These are phyloP conservation scores for Uropetala carovei DNA, from an alignment of 2,888 invertebrate species.

Conservation along the genomic window DNA sequence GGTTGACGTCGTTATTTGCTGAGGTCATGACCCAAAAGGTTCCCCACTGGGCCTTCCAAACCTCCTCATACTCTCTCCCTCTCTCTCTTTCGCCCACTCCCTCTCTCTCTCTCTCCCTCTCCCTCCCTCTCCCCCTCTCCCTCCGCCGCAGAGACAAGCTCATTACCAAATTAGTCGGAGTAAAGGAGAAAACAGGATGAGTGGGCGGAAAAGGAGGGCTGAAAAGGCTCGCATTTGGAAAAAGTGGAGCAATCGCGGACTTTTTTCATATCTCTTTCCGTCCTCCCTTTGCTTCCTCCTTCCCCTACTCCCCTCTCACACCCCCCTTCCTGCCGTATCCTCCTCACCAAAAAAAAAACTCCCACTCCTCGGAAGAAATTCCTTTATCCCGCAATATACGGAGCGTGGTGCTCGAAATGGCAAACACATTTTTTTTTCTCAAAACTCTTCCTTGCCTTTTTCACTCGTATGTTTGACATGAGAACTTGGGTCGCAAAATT, in stretches of 20 bases:
- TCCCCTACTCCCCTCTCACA: too few species aligned
- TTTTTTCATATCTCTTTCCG: neutral
- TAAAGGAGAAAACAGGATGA: neutral
- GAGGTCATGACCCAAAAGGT: constrained; percentile 16
- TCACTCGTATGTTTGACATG: too few species aligned
- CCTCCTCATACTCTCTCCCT: neutral
- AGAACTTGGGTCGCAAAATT: too few species aligned
- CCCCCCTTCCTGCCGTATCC: too few species aligned
- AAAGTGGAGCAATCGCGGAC: constrained; percentile 2
- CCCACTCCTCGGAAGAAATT: too few species aligned
- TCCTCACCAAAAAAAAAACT: too few species aligned
- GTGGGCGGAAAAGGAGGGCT: neutral
- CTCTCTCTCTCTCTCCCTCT: neutral
- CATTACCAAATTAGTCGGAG: constrained; percentile 28
- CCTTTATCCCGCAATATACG: too few species aligned
- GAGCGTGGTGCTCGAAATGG: too few species aligned
- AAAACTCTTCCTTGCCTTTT: too few species aligned
- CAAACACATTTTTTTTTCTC: too few species aligned
- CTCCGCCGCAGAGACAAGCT: neutral
- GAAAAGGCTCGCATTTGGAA: neutral
- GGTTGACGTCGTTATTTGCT: constrained; percentile 29
- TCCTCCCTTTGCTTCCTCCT: too few species aligned
- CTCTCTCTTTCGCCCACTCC: neutral
- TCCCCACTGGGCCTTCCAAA: neutral
- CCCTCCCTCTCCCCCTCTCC: neutral